Evolutionary conservation across 2,113 vertebrate genomes (phyloP), one percentile per base, ranked within the genome.

Genomic region (Paedocypris sp.): DNA sequence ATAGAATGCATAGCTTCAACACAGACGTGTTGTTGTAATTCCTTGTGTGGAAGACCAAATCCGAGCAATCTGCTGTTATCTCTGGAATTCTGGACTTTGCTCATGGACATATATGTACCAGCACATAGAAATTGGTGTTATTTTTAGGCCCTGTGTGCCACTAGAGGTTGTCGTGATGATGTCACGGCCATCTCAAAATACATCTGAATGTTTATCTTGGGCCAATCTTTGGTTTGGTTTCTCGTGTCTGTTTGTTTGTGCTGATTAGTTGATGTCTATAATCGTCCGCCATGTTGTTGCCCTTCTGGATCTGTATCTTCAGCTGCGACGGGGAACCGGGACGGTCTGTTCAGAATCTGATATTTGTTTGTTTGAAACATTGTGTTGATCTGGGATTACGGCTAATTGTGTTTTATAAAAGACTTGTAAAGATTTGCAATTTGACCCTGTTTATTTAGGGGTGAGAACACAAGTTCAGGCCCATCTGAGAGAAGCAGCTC

Each of bases 61-160:
- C 77, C 62, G 42, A 74, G 63, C 73, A 80, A 82, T 82, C 80
- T 77, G 75, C 67, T 39, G 60, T 74, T 71, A 81, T 83, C 79
- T 75, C 69, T 62, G 72, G 79, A 82, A 85, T 81, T 77, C 72
- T 71, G 71, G 15, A 11, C 71, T 29, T 75, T 75, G 69, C 75
- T 74, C 67, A 80, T 82, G 80, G 79, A 83, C 82, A 82, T 83
- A 81, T 81, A 85, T 83, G 82, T 78, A 76, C 73, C 76, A 76
- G 68, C 3, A 33, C 67, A 20, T 74, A 74, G 72, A 79, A 69
- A 39, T 79, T 72, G 68, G 32, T 19, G 51, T 73, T 86, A 83
- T 83, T 81, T 83, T 80, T 82, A 83, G 76, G 51, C 8, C 2
- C 31, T 2, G 31, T 33, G 50, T 15, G n/a, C 59, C 47, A 4